Percentiles rank a stretch among this genome's conserved stretches.
Evolutionary conservation across 2,888 invertebrate species (phyloP).

Genomic region (Andrena camellia): DNA sequence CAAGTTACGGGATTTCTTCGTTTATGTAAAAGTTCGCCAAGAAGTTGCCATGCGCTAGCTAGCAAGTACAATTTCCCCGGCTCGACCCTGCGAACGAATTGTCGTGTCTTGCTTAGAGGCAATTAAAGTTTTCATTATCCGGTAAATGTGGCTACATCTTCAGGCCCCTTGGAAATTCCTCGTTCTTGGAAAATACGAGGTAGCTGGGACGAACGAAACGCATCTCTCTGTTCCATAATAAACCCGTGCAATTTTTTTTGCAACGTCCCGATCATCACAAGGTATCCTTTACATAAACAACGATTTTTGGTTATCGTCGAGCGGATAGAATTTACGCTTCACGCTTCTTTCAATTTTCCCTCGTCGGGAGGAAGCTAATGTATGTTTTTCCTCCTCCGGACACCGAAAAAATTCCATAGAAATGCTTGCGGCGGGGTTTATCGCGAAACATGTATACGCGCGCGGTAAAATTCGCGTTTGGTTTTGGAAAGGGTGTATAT

Average conservation of each 20-base stretch:
- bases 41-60: conserved; percentile 36
- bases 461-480: background rate
- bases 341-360: background rate
- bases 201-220: conserved; percentile 23
- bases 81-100: conserved; percentile 40
- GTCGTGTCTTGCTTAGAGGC: conserved; percentile 60
- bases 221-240: conserved; percentile 8
- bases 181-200: conserved; percentile 20
- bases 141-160: conserved; percentile 57
- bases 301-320: background rate
- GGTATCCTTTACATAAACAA: background rate
- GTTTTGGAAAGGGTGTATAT: background rate
- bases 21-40: conserved; percentile 55
- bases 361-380: background rate
- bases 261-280: too few species aligned
- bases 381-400: background rate
- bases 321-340: background rate
- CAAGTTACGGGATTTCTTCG: conserved; percentile 43
- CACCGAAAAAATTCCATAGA: background rate
- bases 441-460: background rate
- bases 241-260: background rate
- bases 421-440: conserved; percentile 2
- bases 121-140: conserved; percentile 70
- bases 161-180: conserved; percentile 37
- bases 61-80: conserved; percentile 44